Conservation (phyloP, 2,888 invertebrate species). For the Maniola hyperantus region DNA sequence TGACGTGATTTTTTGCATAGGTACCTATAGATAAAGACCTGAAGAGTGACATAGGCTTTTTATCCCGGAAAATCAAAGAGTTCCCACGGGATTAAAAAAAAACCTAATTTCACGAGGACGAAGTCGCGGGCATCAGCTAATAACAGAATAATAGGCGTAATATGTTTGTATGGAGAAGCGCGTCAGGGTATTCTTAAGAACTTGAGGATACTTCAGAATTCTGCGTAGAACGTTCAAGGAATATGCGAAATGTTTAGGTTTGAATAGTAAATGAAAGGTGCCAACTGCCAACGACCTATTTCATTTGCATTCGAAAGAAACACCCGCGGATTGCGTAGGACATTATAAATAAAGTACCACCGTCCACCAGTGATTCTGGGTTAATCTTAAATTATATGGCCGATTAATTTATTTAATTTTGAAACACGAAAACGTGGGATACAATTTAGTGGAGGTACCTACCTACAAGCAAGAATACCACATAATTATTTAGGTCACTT, state of each 20-base stretch:
- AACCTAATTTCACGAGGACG: too few relatives aligned
- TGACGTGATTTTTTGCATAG: too few relatives aligned
- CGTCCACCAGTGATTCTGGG: conserved; percentile 19
- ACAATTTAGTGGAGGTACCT: conserved; percentile 2
- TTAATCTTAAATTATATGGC: conserved; percentile 20
- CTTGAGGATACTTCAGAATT: conserved; percentile 25
- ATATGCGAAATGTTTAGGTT: conserved; percentile 33
- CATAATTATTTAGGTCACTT: conserved; percentile 5
- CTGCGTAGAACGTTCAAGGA: conserved; percentile 15
- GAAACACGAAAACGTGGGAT: conserved; percentile 13
- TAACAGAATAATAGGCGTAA: too few relatives aligned
- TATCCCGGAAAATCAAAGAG: too few relatives aligned
- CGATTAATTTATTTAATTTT: conserved; percentile 9
- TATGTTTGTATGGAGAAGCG: too few relatives aligned
- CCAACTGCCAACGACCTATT: conserved; percentile 25
- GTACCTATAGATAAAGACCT: too few relatives aligned
- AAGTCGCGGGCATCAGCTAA: too few relatives aligned
- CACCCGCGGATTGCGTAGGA: conserved; percentile 5
- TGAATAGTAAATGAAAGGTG: conserved; percentile 28
- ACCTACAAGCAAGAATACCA: conserved; percentile 9
- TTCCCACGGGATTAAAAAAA: too few relatives aligned
- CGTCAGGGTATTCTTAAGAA: too few relatives aligned
- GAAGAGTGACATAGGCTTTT: too few relatives aligned
- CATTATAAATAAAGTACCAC: conserved; percentile 21
- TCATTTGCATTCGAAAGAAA: conserved; percentile 30